Conservation (phyloP, 2,888 invertebrate species). For the Agonopterix heracliana region DNA sequence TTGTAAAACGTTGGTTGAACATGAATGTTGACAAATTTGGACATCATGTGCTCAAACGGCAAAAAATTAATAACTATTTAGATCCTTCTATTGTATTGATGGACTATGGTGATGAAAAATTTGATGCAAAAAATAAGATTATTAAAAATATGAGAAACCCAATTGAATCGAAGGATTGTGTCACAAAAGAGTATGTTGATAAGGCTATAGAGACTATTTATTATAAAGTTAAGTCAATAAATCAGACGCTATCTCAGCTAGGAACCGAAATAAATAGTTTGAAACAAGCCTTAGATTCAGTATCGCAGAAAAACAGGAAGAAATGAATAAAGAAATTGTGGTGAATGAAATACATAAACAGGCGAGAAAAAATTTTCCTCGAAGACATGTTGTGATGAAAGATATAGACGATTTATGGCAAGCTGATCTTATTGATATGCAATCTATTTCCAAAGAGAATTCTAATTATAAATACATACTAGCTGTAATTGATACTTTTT, state of each 20-base stretch:
- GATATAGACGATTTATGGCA: neutral
- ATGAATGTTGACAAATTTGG: conserved; percentile 6
- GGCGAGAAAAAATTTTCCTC: conserved; percentile 31
- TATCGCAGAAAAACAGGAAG: neutral
- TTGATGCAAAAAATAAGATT: neutral
- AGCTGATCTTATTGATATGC: too few species aligned
- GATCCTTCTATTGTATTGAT: neutral
- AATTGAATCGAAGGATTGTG: neutral
- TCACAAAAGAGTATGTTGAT: neutral
- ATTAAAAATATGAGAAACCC: neutral
- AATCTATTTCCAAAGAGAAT: neutral
- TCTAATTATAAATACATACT: neutral
- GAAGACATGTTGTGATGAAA: conserved; percentile 14
- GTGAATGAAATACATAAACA: conserved; percentile 11
- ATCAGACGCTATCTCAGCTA: too few species aligned
- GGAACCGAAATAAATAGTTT: too few species aligned
- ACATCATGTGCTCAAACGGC: neutral
- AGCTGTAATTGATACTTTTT: too few species aligned
- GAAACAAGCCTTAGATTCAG: too few species aligned
- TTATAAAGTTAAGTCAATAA: neutral
- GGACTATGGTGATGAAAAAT: neutral
- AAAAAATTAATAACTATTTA: neutral
- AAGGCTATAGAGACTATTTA: neutral
- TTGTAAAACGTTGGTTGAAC: neutral
- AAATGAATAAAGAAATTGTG: conserved; percentile 5